Evolutionary conservation across 2,888 invertebrate species (phyloP), one percentile per base, ranked within the genome.

Genomic region (Eledona agricola): DNA sequence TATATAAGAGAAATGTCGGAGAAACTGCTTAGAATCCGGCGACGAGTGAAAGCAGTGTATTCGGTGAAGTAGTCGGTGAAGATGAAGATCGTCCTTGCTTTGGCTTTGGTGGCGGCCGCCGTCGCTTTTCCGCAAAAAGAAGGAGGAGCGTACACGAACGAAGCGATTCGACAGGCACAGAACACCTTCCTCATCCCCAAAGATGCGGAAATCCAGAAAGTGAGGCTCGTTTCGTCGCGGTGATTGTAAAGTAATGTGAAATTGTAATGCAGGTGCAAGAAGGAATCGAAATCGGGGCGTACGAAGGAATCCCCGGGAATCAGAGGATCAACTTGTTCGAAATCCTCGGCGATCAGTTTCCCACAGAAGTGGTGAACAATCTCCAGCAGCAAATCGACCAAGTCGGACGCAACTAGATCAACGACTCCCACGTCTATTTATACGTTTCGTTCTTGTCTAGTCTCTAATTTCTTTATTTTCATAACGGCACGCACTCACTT

Each of bases 131-230:
- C 88, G 1, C 85, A 86, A 72, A 85, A 90, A 63, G 92, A 92
- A 72, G 93, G 93, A 0, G 87, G 88, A 28, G 85, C 86, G 51
- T 92, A 90, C 79, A 87, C 89, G 67, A 88, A 89, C 70, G 92
- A 93, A 72, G 93, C 92, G 38, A 92, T 93, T 74, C 84, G 87
- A 57, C 92, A 93, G 76, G 92, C 92, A 0, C 91, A 92, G 77
- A 89, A 86, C 77, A 91, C 91, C 2, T 86, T 85, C 69, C 82
- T 93, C 55, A 91, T 92, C 65, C 93, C 93, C 7, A 88, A 88
- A 73, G 90, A 91, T 73, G 92, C 92, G 20, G 85, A 88, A 71
- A 93, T 93, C 59, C 92, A 92, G 77, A 90, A 90, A 76, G 89
- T 87, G 66, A 66, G 62, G n/a, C n/a, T n/a, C n/a, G n/a, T n/a